Base-by-base conservation (phyloP, 2,888 invertebrate species). In the Ephialtes manifestator region DNA sequence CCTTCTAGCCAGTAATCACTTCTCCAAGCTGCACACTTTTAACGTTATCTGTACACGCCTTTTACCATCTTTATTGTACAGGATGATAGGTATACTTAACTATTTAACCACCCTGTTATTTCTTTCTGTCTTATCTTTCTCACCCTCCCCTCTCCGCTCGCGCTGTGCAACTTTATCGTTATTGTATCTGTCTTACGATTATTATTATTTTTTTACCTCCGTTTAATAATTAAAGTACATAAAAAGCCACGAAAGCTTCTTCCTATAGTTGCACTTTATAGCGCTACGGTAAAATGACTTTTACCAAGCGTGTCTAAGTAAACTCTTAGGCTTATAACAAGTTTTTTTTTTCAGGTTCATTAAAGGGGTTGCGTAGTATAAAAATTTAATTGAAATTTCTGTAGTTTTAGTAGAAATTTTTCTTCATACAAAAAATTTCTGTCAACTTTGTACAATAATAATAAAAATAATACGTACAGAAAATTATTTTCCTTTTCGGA, bases 131-230 rank as follows among this genome's bases (percentile, higher is more conserved):
- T 55, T 60, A 68, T 65, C 58, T 55, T 65, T 46, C 51, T 18
- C 35, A 4, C 35, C 51, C 4, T 51, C 35, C 31, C 4, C 48
- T 63, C 28, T 63, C 48, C 8, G 53, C 13, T 18, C 39, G 31
- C 65, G 63, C 28, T 77, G 28, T 24, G 28, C 13, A 43, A 48
- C 18, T 77, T 77, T 77, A 55, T 77, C 77, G 67, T 28, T 10
- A 11, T 67, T n/a, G 24, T 28, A 55, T 35, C 53, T 39, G 35
- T 55, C 24, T 13, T 46, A 39, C 35, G 18, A 20, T 20, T 20
- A 20, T 13, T 20, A 24, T 55, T n/a, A n/a, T 39, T 65, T 53
- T 53, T 67, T 55, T 28, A 58, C 43, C n/a, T 24, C 18, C 28
- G 20, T 28, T 58, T 58, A 58, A 58, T 58, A 58, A 77, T 53